Conservation (phyloP, 2,113 vertebrate genomes). For the Phyllopteryx taeniolatus region DNA sequence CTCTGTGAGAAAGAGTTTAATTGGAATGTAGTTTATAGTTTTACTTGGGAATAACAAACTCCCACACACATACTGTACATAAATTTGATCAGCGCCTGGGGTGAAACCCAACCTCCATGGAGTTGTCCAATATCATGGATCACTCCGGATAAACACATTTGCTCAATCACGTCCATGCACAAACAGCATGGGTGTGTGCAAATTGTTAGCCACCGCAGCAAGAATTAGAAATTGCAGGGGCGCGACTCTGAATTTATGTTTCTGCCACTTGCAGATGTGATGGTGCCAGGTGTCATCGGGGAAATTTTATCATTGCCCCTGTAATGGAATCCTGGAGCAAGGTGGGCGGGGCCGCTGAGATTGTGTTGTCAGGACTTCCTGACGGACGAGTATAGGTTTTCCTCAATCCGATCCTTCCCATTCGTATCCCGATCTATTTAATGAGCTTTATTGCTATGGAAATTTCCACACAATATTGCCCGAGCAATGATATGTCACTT, state of each 20-base stretch:
- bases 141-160: slow-evolving; percentile 51
- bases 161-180: slow-evolving; percentile 10
- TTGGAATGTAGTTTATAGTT: slow-evolving; percentile 7
- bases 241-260: slow-evolving; percentile 58
- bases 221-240: slow-evolving; percentile 63
- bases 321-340: slow-evolving; percentile 65
- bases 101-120: slow-evolving; percentile 36
- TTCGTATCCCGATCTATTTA: slow-evolving; percentile 10
- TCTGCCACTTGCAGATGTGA: slow-evolving; percentile 56
- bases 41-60: not conserved
- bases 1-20: not conserved
- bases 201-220: slow-evolving; percentile 43
- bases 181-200: slow-evolving; percentile 24
- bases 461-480: slow-evolving; percentile 34
- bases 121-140: slow-evolving; percentile 35
- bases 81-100: not conserved
- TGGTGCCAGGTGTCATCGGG: slow-evolving; percentile 57
- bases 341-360: slow-evolving; percentile 54
- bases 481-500: slow-evolving; percentile 14
- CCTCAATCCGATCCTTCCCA: slow-evolving; percentile 16
- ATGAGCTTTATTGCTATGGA: slow-evolving; percentile 29
- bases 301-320: slow-evolving; percentile 63
- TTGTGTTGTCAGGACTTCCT: slow-evolving; percentile 62
- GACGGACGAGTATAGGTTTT: slow-evolving; percentile 49
- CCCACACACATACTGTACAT: not conserved